These are phyloP conservation scores for Synanthedon myopaeformis DNA, from an alignment of 2,888 invertebrate genomes.

Conservation along the genomic window DNA sequence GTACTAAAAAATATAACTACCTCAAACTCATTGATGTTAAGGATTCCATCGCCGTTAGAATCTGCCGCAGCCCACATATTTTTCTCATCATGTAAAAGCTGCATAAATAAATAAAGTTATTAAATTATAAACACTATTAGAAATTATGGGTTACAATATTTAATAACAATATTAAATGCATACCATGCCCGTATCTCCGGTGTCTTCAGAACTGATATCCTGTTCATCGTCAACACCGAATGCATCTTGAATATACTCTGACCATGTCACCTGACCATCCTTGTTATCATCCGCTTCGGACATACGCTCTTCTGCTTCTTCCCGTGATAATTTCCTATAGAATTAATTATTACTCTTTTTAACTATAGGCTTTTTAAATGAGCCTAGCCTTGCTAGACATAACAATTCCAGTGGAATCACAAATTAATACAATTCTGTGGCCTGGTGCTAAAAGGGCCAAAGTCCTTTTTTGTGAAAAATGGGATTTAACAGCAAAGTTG, in stretches of 20 bases:
- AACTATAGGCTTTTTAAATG: too few relatives aligned
- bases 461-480: too few relatives aligned
- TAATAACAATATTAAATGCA: constrained; percentile 1
- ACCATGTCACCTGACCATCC: constrained; percentile 88
- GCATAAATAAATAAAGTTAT: constrained; percentile 5
- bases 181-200: constrained; percentile 59
- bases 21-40: constrained; percentile 84
- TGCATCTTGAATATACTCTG: constrained; percentile 89
- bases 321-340: constrained; percentile 82
- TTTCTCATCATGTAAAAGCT: constrained; percentile 84
- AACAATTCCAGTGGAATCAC: too few relatives aligned
- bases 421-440: too few relatives aligned
- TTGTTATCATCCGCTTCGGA: constrained; percentile 87
- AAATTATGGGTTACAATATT: background rate
- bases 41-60: constrained; percentile 79
- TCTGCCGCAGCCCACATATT: constrained; percentile 90
- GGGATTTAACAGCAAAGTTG: too few relatives aligned
- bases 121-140: background rate
- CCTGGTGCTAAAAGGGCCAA: too few relatives aligned
- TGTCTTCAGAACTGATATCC: constrained; percentile 63
- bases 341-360: background rate
- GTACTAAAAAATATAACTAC: constrained; percentile 13
- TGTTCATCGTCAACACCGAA: constrained; percentile 81
- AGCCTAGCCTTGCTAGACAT: too few relatives aligned
- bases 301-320: constrained; percentile 88